A percentile compares a stretch with the other conserved stretches of the same genome.
Evolutionary conservation across 2,113 vertebrate species (phyloP).

Genomic region (Rhadina sibilatrix): DNA sequence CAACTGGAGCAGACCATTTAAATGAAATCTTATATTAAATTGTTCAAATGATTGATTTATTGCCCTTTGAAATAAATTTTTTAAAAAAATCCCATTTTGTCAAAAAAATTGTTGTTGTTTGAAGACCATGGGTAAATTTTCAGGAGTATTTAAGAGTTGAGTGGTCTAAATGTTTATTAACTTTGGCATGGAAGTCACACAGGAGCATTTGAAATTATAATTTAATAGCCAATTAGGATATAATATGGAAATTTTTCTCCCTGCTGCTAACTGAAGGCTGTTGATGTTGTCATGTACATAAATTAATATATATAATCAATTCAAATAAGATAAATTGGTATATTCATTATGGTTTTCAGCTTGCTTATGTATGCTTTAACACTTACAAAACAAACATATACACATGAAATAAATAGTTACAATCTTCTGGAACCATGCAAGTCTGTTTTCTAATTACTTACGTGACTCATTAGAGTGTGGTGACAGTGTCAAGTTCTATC

Average conservation of each 20-base stretch:
- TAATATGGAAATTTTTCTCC: not conserved
- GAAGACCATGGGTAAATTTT: not conserved
- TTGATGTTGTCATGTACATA: not conserved
- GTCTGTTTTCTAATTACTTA: not conserved
- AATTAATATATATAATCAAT: not conserved
- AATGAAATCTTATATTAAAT: not conserved
- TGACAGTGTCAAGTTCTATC: not conserved
- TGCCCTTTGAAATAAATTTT: not conserved
- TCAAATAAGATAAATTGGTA: not conserved
- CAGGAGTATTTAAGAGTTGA: not conserved
- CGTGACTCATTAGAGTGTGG: not conserved
- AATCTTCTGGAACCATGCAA: not conserved
- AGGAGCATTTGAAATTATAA: not conserved
- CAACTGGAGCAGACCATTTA: not conserved
- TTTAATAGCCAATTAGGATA: not conserved
- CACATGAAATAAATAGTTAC: not conserved
- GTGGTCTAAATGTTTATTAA: not conserved
- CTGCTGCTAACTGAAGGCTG: not conserved
- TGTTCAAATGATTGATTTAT: not conserved
- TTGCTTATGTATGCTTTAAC: not conserved
- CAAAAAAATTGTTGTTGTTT: not conserved
- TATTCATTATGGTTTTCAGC: not conserved
- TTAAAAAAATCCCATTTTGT: not conserved
- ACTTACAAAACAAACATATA: not conserved
- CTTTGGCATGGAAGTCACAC: not conserved